Evolutionary conservation across 2,888 invertebrate species (phyloP), one percentile per base, ranked within the genome.

Genomic region (Caenorhabditis sp.): DNA sequence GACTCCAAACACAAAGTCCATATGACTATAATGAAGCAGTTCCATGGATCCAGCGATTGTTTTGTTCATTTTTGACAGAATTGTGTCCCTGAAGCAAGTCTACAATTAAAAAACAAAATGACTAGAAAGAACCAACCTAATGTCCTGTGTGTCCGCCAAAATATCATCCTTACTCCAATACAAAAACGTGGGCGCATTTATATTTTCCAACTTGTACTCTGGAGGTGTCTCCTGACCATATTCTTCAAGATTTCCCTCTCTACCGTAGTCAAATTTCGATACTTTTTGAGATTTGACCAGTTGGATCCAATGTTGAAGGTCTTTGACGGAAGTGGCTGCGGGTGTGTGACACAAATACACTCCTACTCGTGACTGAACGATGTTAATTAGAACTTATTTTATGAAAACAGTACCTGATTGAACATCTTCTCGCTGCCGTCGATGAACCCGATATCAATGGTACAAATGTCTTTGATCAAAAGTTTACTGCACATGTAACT

Each of bases 141-240:
- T 82, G 68, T 88, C 88, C 17, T 76, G 59, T 13, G 79, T 81
- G 39, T 87, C 86, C 3, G 88, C 87, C 11, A 76, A 24, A 50
- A 88, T 85, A 68, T 88, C 88, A 41, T 78, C 78, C n/a, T 82
- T 63, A 35, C 86, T 84, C 83, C 85, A 88, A 70, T 85, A 88
- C 7, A 88, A 74, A 66, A 79, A 85, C 7, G 82, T 83, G 20
- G 86, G 86, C 8, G 83, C 80, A 22, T 80, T 55, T 22, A 88
- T 83, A n/a, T 73, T 70, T 8, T 70, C 56, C 41, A 86, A 37
- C 65, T 88, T 73, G 62, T 89, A 88, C 20, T 75, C 72, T 8
- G 88, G 88, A 7, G 88, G 86, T 0, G 63, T 76, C n/a, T n/a
- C 26, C 46, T 72, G 74, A 9, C 80, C 80, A 27, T 82, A 82